phyloP scores from a whole-genome alignment of 2,113 vertebrate genomes.

The Genyomyrus donnyi region DNA sequence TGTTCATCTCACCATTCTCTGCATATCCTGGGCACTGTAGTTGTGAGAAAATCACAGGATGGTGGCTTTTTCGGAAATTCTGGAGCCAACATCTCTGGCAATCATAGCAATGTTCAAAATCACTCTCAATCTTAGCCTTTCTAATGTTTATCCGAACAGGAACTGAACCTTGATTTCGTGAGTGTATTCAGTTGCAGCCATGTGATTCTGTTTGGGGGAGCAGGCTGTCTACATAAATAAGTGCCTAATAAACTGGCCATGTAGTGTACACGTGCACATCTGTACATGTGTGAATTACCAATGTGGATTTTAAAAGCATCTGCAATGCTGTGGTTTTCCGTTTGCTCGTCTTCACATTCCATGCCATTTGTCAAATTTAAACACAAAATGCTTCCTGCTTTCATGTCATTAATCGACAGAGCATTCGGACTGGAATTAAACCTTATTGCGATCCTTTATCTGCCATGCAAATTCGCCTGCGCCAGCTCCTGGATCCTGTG shows the following conservation, averaged over 20 bases:
- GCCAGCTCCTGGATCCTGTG: background rate
- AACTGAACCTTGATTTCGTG: background rate
- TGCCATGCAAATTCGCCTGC: too few relatives aligned
- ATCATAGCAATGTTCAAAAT: background rate
- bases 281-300: background rate
- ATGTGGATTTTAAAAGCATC: background rate
- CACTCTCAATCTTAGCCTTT: background rate
- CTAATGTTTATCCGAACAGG: background rate
- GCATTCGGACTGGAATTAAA: background rate
- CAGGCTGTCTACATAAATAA: background rate
- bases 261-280: background rate
- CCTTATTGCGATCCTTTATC: background rate
- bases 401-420: background rate
- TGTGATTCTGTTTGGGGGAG: background rate
- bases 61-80: background rate
- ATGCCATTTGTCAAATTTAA: background rate
- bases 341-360: background rate
- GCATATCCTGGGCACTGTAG: background rate
- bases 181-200: background rate
- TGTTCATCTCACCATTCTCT: background rate
- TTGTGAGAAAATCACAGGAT: background rate
- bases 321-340: background rate
- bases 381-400: background rate
- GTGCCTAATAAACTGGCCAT: background rate
- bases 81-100: background rate